phyloP scores from a whole-genome alignment of 2,888 invertebrate species.

The Ochlodes sylvanus region DNA sequence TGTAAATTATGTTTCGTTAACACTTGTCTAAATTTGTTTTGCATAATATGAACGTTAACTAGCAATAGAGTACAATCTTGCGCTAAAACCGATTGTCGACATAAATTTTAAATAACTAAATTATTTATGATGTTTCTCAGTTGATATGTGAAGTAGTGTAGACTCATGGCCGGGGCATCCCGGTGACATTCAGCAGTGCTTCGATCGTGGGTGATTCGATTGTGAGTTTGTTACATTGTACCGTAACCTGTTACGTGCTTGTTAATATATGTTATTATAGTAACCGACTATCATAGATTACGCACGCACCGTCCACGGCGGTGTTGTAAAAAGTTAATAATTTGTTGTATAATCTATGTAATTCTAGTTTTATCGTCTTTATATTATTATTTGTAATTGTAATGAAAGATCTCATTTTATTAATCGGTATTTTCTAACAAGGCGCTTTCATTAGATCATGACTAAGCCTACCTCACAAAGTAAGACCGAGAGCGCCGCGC shows the following conservation, averaged over 20 bases:
- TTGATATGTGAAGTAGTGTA: neutral
- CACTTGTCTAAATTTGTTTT: slow-evolving; percentile 57
- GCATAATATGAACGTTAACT: slow-evolving; percentile 51
- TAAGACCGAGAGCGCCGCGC: slow-evolving; percentile 66
- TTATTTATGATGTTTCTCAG: slow-evolving; percentile 1
- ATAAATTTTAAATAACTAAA: neutral
- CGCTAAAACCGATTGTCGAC: slow-evolving; percentile 6
- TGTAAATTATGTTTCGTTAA: slow-evolving; percentile 51
- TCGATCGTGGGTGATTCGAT: slow-evolving; percentile 51
- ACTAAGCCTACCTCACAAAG: slow-evolving; percentile 85
- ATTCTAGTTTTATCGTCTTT: slow-evolving; percentile 83
- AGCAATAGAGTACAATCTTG: slow-evolving; percentile 37
- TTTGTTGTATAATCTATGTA: slow-evolving; percentile 83
- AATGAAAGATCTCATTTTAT: slow-evolving; percentile 86
- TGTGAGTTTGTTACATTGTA: slow-evolving; percentile 74
- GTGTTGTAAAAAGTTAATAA: slow-evolving; percentile 79
- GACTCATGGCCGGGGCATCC: slow-evolving; percentile 30
- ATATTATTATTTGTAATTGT: slow-evolving; percentile 84
- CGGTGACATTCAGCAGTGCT: slow-evolving; percentile 23
- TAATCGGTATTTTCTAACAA: slow-evolving; percentile 86
- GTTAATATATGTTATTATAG: slow-evolving; percentile 63
- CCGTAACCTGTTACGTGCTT: slow-evolving; percentile 71
- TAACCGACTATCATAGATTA: slow-evolving; percentile 62
- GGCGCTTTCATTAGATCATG: slow-evolving; percentile 85
- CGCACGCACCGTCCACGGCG: slow-evolving; percentile 63